These are phyloP conservation scores for Pseudois nayaur DNA, from an alignment of 2,113 vertebrate species.

Conservation along the genomic window DNA sequence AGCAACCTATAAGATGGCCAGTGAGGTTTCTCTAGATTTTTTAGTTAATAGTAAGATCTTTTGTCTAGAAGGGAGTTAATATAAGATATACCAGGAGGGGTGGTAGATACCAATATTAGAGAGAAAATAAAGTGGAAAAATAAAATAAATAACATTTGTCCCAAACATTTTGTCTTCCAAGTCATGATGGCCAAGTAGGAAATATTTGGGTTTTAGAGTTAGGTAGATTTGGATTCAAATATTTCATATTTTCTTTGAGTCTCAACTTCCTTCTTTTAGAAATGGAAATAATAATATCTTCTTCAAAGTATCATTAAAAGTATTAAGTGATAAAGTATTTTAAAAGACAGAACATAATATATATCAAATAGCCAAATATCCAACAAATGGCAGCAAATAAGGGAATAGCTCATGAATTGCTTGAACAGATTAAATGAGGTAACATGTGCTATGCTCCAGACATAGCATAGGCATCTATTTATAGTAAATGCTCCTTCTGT, in stretches of 20 bases:
- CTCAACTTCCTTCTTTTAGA: not conserved
- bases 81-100: not conserved
- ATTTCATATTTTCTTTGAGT: not conserved
- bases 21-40: not conserved
- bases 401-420: not conserved
- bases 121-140: not conserved
- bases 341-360: not conserved
- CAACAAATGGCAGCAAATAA: not conserved
- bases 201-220: not conserved
- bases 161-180: not conserved
- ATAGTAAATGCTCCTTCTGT: not conserved
- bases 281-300: not conserved
- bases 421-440: not conserved
- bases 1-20: not conserved
- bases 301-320: not conserved
- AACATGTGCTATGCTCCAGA: not conserved
- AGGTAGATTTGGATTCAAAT: not conserved
- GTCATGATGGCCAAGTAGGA: not conserved
- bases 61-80: not conserved
- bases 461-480: not conserved
- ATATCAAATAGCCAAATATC: not conserved
- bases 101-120: not conserved
- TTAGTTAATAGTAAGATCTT: not conserved
- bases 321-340: not conserved
- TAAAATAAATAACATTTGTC: not conserved